Percentiles rank a stretch among this genome's conserved stretches.
phyloP scores from a whole-genome alignment of 2,888 invertebrate genomes.

The Dryobota labecula region DNA sequence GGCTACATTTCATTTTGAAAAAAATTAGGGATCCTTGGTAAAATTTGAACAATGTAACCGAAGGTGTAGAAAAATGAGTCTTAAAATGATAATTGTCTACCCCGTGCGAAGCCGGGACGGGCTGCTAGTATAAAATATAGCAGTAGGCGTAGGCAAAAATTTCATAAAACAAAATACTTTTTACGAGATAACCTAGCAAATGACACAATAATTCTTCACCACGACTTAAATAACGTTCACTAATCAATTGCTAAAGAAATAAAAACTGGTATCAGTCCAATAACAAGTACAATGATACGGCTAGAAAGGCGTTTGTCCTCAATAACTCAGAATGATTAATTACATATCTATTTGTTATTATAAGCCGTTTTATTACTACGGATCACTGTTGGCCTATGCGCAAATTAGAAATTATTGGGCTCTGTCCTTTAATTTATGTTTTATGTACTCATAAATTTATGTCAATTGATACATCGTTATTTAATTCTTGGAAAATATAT shows the following conservation, averaged over 20 bases:
- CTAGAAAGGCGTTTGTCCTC: conserved; percentile 38
- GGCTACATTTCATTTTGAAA: too few species aligned
- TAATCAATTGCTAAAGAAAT: conserved; percentile 38
- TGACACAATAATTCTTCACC: conserved; percentile 26
- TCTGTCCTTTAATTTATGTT: conserved; percentile 51
- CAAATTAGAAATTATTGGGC: conserved; percentile 68
- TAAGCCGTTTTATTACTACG: conserved; percentile 52
- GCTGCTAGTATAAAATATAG: too few species aligned
- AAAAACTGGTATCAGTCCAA: conserved; percentile 31
- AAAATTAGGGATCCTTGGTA: too few species aligned
- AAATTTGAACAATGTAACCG: too few species aligned
- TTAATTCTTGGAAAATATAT: background rate
- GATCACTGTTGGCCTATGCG: conserved; percentile 59
- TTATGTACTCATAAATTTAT: conserved; percentile 3
- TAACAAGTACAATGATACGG: conserved; percentile 29
- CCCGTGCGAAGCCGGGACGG: too few species aligned
- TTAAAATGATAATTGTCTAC: too few species aligned
- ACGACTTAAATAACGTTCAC: background rate
- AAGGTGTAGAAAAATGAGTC: too few species aligned
- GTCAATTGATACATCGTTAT: background rate
- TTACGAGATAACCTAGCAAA: conserved; percentile 6
- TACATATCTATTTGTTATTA: conserved; percentile 47
- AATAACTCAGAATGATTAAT: conserved; percentile 54
- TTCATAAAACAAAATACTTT: background rate
- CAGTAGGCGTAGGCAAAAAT: background rate